phyloP scores from a whole-genome alignment of 2,797 vertebrate genomes.

The Uromys caudimaculatus region DNA sequence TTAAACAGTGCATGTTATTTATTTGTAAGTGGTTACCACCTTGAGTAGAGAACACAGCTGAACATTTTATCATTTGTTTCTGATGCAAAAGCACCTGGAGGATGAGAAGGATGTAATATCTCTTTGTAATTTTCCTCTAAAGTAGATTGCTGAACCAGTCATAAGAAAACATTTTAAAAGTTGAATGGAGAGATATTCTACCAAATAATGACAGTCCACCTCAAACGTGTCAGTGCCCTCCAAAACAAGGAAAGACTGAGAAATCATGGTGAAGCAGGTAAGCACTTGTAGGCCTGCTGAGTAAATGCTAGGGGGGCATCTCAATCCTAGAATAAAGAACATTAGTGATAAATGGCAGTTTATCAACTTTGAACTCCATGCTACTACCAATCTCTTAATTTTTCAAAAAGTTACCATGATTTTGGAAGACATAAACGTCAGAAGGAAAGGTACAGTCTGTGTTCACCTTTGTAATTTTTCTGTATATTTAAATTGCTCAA shows the following conservation, averaged over 20 bases:
- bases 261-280: background rate
- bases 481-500: constrained; percentile 22
- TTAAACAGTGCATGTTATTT: background rate
- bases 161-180: constrained; percentile 9
- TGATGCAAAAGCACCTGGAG: background rate
- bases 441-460: background rate
- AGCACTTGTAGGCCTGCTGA: background rate
- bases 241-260: background rate
- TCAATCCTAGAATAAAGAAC: background rate
- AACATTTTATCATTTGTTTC: background rate
- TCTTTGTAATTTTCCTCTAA: background rate
- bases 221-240: background rate
- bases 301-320: background rate
- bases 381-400: constrained; percentile 15
- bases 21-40: background rate
- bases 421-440: constrained; percentile 16
- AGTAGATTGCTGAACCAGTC: background rate
- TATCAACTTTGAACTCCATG: background rate
- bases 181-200: background rate
- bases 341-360: background rate
- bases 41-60: background rate
- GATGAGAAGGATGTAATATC: background rate
- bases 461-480: background rate
- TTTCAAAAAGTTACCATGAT: background rate
- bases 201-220: background rate